phyloP scores from a whole-genome alignment of 64 coral and sea anemone genomes.

The Montipora sp. region DNA sequence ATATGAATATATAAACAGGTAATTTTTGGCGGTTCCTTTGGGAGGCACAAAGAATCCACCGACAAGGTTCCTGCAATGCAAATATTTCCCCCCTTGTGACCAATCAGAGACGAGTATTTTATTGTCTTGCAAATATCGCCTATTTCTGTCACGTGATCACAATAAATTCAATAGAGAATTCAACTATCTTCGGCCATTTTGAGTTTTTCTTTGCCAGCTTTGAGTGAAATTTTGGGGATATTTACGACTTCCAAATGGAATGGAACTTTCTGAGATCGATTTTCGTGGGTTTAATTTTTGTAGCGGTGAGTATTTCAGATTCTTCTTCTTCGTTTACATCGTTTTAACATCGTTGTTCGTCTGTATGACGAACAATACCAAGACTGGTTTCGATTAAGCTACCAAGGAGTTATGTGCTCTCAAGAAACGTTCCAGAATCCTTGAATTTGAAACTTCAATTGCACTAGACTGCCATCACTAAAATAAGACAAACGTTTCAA shows the following conservation, averaged over 20 bases:
- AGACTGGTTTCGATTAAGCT: neutral
- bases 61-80: constrained; percentile 1
- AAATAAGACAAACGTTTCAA: too few species aligned
- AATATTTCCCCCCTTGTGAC: neutral
- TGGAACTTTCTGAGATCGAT: constrained; percentile 16
- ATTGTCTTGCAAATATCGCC: constrained; percentile 49
- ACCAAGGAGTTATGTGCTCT: neutral
- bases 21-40: constrained; percentile 25
- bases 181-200: neutral
- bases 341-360: neutral
- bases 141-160: constrained; percentile 20
- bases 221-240: constrained; percentile 2
- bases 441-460: too few species aligned
- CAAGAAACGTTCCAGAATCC: neutral
- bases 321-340: neutral
- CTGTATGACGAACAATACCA: neutral
- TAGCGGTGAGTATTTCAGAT: constrained; percentile 1
- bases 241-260: constrained; percentile 13
- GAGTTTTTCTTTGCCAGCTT: constrained; percentile 37
- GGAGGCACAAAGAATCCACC: neutral
- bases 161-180: neutral
- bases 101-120: constrained; percentile 3
- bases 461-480: too few species aligned
- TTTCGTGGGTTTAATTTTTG: neutral
- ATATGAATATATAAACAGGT: constrained; percentile 16